Conservation (phyloP, 1,140 invertebrate genomes). For the Drosophila erecta region DNA sequence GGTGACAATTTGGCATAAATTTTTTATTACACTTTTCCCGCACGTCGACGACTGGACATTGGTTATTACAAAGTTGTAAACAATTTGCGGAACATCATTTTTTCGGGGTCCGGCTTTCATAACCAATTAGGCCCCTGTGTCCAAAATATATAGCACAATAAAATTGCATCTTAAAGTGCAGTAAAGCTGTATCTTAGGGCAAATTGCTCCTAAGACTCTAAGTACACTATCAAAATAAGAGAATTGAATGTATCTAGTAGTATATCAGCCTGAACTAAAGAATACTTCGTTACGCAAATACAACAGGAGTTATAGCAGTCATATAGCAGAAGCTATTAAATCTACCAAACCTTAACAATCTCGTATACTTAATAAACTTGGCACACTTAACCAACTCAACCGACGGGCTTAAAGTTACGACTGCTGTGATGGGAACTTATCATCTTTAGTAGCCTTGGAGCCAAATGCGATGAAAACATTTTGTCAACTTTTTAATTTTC, state of each 20-base stretch:
- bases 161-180: conserved; percentile 11
- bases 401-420: not conserved
- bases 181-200: not conserved
- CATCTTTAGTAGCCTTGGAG: conserved; percentile 19
- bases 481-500: conserved; percentile 78
- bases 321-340: too few species aligned
- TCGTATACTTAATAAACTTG: too few species aligned
- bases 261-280: too few species aligned
- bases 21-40: conserved; percentile 57
- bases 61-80: conserved; percentile 74
- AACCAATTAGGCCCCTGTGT: conserved; percentile 24
- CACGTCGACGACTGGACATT: conserved; percentile 36
- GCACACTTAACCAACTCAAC: not conserved
- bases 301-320: too few species aligned
- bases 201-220: not conserved
- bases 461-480: conserved; percentile 49
- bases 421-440: not conserved
- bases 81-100: conserved; percentile 25
- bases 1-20: conserved; percentile 54
- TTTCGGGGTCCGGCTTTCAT: not conserved
- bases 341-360: too few species aligned
- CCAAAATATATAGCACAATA: not conserved
- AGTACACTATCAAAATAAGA: not conserved
- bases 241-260: too few species aligned
- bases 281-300: too few species aligned